Evolutionary conservation across 2,113 vertebrate genomes (phyloP).

Genomic region (Psephotus haematonotus): DNA sequence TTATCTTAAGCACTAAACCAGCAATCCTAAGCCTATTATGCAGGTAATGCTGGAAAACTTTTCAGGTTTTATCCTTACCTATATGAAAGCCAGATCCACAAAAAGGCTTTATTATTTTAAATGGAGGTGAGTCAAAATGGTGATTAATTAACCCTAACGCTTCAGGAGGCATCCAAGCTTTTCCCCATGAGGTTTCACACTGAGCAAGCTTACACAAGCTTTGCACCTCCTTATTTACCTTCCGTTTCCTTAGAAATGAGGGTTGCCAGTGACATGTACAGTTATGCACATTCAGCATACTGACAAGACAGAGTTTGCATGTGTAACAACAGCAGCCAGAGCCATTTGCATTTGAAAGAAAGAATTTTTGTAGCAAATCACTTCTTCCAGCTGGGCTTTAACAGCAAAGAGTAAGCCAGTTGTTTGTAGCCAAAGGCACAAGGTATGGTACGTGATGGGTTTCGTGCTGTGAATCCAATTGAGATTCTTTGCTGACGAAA

Average conservation of each 20-base stretch:
- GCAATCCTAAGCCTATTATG: background rate
- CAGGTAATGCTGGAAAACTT: background rate
- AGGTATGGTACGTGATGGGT: fast-evolving
- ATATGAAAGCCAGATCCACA: background rate
- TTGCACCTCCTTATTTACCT: background rate
- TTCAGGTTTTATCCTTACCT: slow-evolving; percentile 19
- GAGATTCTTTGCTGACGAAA: background rate
- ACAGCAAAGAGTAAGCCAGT: background rate
- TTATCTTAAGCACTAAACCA: background rate
- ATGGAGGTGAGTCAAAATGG: background rate
- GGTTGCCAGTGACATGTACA: background rate
- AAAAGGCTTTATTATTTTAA: slow-evolving; percentile 27
- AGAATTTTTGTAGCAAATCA: background rate
- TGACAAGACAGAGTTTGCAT: background rate
- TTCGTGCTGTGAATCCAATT: background rate
- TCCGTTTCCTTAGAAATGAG: background rate
- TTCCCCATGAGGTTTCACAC: background rate
- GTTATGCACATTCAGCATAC: background rate
- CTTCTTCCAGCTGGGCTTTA: slow-evolving; percentile 3
- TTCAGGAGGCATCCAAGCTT: background rate
- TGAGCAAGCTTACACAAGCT: background rate
- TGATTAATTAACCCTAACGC: background rate
- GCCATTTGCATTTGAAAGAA: slow-evolving; percentile 15
- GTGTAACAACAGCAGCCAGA: background rate
- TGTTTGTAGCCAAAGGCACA: background rate